These are phyloP conservation scores for Drosophila mayri DNA, from an alignment of 1,140 invertebrate genomes.

Conservation along the genomic window DNA sequence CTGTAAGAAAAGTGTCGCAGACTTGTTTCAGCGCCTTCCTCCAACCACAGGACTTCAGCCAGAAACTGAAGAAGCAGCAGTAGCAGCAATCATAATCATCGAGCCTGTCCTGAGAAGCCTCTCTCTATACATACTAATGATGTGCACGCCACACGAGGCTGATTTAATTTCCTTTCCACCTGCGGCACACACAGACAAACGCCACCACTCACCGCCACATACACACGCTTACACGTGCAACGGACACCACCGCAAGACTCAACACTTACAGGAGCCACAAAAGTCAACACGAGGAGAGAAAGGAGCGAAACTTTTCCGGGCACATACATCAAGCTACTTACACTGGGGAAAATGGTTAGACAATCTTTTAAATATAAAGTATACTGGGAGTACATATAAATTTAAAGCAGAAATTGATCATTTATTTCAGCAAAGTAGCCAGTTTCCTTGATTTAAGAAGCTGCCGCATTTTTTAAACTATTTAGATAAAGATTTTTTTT, in stretches of 20 bases:
- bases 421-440: too few species aligned
- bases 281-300: constrained; percentile 64
- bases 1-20: constrained; percentile 65
- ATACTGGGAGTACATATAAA: background rate
- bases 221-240: constrained; percentile 48
- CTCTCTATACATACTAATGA: constrained; percentile 79
- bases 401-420: too few species aligned
- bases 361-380: background rate
- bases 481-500: too few species aligned
- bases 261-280: constrained; percentile 67
- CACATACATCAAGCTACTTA: constrained; percentile 69
- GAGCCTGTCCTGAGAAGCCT: constrained; percentile 42
- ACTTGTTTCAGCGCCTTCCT: constrained; percentile 25
- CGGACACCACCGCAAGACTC: constrained; percentile 65
- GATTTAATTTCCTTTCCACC: constrained; percentile 80
- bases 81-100: constrained; percentile 44
- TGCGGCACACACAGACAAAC: constrained; percentile 32
- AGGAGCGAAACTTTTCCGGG: constrained; percentile 61
- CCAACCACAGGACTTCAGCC: constrained; percentile 14
- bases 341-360: background rate
- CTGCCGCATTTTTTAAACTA: too few species aligned
- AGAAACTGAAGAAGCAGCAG: constrained; percentile 3
- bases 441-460: too few species aligned
- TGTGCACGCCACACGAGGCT: constrained; percentile 77
- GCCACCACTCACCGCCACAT: background rate